Percentiles rank a stretch among this genome's conserved stretches.
Evolutionary conservation across 2,888 invertebrate genomes (phyloP).

Genomic region (Agriopis leucophaearia): DNA sequence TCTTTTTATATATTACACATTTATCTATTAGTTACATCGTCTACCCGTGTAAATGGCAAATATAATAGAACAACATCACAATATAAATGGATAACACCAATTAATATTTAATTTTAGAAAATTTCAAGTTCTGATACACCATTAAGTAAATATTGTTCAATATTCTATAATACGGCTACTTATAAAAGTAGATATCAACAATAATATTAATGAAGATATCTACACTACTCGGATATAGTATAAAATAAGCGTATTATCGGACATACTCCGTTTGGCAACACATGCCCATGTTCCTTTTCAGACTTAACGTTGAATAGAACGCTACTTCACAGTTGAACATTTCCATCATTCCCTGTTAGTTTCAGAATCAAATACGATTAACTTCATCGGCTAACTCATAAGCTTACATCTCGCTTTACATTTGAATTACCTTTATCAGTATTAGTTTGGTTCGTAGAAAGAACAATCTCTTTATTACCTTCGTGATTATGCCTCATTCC

Average conservation of each 20-base stretch:
- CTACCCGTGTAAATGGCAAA: conserved; percentile 74
- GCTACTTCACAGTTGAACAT: conserved; percentile 42
- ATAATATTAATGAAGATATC: conserved; percentile 72
- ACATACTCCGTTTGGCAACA: conserved; percentile 73
- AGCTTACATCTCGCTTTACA: background rate
- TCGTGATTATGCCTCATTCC: background rate
- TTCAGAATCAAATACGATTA: conserved; percentile 13
- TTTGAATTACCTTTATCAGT: background rate
- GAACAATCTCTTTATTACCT: background rate
- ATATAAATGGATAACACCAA: conserved; percentile 60
- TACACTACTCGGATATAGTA: conserved; percentile 81
- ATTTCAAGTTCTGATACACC: conserved; percentile 64
- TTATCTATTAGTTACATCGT: conserved; percentile 52
- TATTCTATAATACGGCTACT: conserved; percentile 71
- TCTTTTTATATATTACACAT: conserved; percentile 57
- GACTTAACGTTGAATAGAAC: conserved; percentile 64
- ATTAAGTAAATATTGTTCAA: conserved; percentile 58
- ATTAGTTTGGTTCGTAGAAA: background rate
- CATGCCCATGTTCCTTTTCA: conserved; percentile 79
- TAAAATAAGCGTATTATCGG: conserved; percentile 86
- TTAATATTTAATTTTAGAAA: conserved; percentile 48
- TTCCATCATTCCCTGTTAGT: conserved; percentile 38
- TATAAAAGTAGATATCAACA: conserved; percentile 80
- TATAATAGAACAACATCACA: conserved; percentile 56
- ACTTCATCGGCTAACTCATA: background rate